Base-by-base conservation (phyloP, 35 echinoderm and acorn worm species). In the Anneissia japonica region DNA sequence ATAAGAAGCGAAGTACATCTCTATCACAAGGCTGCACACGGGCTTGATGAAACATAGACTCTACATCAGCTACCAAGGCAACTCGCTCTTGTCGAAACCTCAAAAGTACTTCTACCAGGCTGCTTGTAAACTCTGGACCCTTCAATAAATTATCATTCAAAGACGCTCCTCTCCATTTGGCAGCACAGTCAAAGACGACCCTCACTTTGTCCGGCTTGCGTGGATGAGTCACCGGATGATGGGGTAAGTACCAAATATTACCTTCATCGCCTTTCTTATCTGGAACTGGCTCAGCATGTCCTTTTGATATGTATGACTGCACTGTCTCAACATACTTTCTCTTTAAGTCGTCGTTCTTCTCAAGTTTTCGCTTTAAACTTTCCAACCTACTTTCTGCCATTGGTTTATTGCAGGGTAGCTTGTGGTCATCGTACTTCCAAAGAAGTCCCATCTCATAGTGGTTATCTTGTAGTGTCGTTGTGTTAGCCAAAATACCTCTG, bases 1-100 rank as follows among this genome's bases (percentile, higher is more conserved):
- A 86, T 21, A 91, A 43, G 83, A 91, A 91, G 14, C 83, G 21
- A 31, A 92, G 74, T 16, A 43, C 85, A 87, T 92, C 72, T 45
- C 81, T 37, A 55, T 32, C 73, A 92, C 36, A 87, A 12, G 74
- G 28, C 6, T 43, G 40, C 14, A 6, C 14, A 43, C 4, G 40
- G 40, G 40, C 77, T 36, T 79, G 77, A 36, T 79, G 77, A 36
- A 79, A 79, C 77, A 79, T 79, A 36, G 77, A 17, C 35, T 79
- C 77, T 34, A 79, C 35, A 21, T 79, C 77, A 13, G 77, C 29
- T 35, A 79, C 35, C 32, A 79, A 19, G 1, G 77, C 77, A 19
- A 79, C 77, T 36, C 28, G 31, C 33, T 79, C 77, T 36, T 79
- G 77, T 79, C 77, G 26, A 35, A 79, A 79, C 35, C 77, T 79